Conservation (phyloP, 2,797 vertebrate genomes). For the Sebastolobus altivelis region DNA sequence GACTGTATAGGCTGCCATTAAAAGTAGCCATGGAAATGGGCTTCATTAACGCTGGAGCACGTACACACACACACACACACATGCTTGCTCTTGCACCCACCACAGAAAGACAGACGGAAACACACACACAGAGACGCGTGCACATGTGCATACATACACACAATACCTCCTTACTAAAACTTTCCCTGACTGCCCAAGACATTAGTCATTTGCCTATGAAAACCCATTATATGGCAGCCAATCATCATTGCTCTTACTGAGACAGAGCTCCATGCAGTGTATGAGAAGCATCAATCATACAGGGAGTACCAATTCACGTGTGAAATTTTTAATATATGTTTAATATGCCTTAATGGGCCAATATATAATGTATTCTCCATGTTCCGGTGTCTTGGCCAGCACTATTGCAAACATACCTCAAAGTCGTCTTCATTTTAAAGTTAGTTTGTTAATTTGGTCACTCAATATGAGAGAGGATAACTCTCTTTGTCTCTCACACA, state of each 20-base stretch:
- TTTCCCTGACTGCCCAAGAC: slow-evolving; percentile 64
- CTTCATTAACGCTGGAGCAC: slow-evolving; percentile 71
- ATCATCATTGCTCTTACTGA: slow-evolving; percentile 79
- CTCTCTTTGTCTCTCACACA: slow-evolving; percentile 40
- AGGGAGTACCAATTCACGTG: slow-evolving; percentile 67
- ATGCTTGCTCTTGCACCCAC: slow-evolving; percentile 1
- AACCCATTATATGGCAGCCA: slow-evolving; percentile 78
- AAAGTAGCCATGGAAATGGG: slow-evolving; percentile 71
- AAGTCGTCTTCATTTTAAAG: slow-evolving; percentile 72
- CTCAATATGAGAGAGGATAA: slow-evolving; percentile 46
- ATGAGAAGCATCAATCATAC: slow-evolving; percentile 81
- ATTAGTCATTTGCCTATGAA: slow-evolving; percentile 78
- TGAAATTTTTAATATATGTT: slow-evolving; percentile 80
- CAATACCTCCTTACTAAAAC: slow-evolving; percentile 60
- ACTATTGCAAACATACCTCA: slow-evolving; percentile 59
- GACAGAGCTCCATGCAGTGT: slow-evolving; percentile 64
- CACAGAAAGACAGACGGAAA: slow-evolving; percentile 18
- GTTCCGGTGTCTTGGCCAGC: slow-evolving; percentile 57
- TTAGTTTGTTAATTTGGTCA: slow-evolving; percentile 65
- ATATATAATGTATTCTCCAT: slow-evolving; percentile 70
- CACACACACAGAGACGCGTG: slow-evolving; percentile 20
- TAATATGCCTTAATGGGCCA: slow-evolving; percentile 79
- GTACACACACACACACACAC: slow-evolving; percentile 9
- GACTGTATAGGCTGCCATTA: slow-evolving; percentile 68
- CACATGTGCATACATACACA: slow-evolving; percentile 35